Percentiles rank a stretch among this genome's conserved stretches.
Conservation (phyloP, 2,888 invertebrate species). For the Chymomyza amoena region DNA sequence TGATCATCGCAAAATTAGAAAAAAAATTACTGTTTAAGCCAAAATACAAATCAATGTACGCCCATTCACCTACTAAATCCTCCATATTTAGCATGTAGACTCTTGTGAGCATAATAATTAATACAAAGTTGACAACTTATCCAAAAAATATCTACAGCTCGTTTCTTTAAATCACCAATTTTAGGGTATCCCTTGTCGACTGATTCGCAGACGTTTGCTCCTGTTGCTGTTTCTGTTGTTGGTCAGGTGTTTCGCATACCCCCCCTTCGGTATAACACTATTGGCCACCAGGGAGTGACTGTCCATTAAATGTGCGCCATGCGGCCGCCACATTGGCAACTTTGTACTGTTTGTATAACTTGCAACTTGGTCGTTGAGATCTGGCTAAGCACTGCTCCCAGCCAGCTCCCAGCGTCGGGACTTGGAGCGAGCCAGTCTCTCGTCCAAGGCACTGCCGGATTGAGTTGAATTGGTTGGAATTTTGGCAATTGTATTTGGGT, state of each 20-base stretch:
- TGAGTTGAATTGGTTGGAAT: neutral
- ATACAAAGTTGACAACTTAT: too few relatives aligned
- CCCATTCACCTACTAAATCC: too few relatives aligned
- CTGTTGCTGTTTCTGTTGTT: neutral
- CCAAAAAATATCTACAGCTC: too few relatives aligned
- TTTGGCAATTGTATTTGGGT: conserved; percentile 31
- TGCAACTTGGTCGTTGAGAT: neutral
- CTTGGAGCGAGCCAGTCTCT: neutral
- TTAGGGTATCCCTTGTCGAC: too few relatives aligned
- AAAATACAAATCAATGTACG: too few relatives aligned
- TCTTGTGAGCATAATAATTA: too few relatives aligned
- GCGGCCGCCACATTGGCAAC: neutral
- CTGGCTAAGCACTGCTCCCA: neutral
- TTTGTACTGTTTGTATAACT: conserved; percentile 1
- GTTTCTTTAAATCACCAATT: too few relatives aligned
- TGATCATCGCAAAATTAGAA: too few relatives aligned
- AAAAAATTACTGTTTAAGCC: too few relatives aligned
- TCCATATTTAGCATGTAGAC: too few relatives aligned
- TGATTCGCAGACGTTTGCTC: neutral
- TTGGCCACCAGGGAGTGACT: neutral
- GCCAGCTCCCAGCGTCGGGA: neutral
- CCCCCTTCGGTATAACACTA: neutral
- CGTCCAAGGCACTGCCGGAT: neutral
- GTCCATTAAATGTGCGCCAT: conserved; percentile 2
- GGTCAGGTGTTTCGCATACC: neutral